Base-by-base conservation (phyloP, 37 sponge, comb jelly and placozoan species). In the Lycopodina hypogea region DNA sequence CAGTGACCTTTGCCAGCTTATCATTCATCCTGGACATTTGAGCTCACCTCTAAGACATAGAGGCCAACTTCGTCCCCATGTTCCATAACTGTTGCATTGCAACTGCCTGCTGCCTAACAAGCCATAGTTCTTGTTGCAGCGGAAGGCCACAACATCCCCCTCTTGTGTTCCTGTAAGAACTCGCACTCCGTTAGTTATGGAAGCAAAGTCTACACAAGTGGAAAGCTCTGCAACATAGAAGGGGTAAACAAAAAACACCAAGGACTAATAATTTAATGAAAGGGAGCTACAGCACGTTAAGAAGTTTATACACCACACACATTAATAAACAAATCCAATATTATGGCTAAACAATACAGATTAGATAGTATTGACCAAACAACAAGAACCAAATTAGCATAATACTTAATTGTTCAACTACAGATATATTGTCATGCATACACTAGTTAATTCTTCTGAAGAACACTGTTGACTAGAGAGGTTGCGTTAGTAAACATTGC, bases 31-130 rank as follows among this genome's bases (percentile, higher is more conserved):
- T n/a, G n/a, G n/a, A n/a, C n/a, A n/a, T n/a, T n/a, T n/a, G n/a
- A 17, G 63, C 50, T 35, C 51, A 78, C 79, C 38, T 55, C 42
- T 68, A 17, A 2, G 42, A 55, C 86, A 86, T 0, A 8, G 8
- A 17, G 86, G 86, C 72, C 70, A 74, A 38, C 41, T 18, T 21
- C 41, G 40, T 0, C 39, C 30, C 86, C 86, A 86, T 21, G 40
- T 56, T 3, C 80, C 86, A 57, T 50, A 57, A 60, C 71, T 71
- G 21, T 42, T 59, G 56, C 81, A 80, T 14, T 53, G 37, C 42
- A 76, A 68, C 64, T 79, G 66, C 9, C 61, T 45, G 48, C 57
- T 61, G 0, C 90, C 90, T 32, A 80, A 52, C 36, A 89, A 45
- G 18, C 18, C 35, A 67, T 76, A 84, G 60, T 77, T 85, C 1